Evolutionary conservation across 2,797 vertebrate species (phyloP).

Genomic region (Silurus aristotelis): DNA sequence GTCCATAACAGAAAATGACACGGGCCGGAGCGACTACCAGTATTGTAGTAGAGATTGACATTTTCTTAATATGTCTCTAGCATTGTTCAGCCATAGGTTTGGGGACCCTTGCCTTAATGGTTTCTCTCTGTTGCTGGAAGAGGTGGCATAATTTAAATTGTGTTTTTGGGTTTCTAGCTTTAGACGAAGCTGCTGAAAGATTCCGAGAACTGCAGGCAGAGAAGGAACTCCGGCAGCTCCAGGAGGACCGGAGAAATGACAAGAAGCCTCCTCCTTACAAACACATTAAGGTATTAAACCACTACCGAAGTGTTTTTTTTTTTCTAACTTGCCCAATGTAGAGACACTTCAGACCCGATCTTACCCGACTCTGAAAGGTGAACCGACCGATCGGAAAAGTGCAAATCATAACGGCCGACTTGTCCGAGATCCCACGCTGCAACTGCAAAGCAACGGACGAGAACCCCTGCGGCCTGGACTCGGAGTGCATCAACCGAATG

Average conservation of each 20-base stretch:
- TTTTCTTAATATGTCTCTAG: too few species aligned
- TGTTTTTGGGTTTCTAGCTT: slow-evolving; percentile 71
- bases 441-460: slow-evolving; percentile 95
- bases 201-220: slow-evolving; percentile 94
- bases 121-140: not conserved
- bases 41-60: too few species aligned
- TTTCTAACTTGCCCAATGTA: not conserved
- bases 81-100: too few species aligned
- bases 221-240: slow-evolving; percentile 92
- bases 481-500: slow-evolving; percentile 98
- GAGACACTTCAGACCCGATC: not conserved
- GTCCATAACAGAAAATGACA: too few species aligned
- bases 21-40: too few species aligned
- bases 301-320: not conserved
- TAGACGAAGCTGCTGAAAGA: slow-evolving; percentile 92
- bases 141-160: not conserved
- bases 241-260: slow-evolving; percentile 93
- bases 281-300: slow-evolving; percentile 87
- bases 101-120: not conserved
- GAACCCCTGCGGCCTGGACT: slow-evolving; percentile 92
- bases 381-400: slow-evolving; percentile 94
- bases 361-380: slow-evolving; percentile 72
- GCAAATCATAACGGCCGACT: slow-evolving; percentile 93
- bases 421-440: slow-evolving; percentile 92
- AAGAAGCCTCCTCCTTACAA: slow-evolving; percentile 96